These are phyloP conservation scores for Lucinisca nassula DNA, from an alignment of 2,888 invertebrate genomes.

Conservation along the genomic window DNA sequence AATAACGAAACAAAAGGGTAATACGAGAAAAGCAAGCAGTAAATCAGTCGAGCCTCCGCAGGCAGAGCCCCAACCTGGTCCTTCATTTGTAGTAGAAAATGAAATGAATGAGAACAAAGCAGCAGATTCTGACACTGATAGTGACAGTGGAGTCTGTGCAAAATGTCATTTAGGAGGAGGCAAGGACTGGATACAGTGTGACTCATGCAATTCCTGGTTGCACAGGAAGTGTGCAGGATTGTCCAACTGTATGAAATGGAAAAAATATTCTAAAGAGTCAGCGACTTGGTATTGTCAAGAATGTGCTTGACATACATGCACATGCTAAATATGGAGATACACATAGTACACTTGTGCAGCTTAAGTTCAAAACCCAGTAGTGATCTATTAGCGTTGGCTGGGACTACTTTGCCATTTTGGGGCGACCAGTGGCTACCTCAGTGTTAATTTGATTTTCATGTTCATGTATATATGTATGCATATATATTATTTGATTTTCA, in stretches of 20 bases:
- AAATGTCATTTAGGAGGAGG: neutral
- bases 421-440: too few relatives aligned
- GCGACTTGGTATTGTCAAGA: neutral
- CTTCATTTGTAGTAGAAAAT: too few relatives aligned
- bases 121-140: neutral
- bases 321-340: too few relatives aligned
- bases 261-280: neutral
- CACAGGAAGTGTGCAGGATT: slow-evolving; percentile 24
- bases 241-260: neutral
- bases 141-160: neutral
- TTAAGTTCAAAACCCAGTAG: too few relatives aligned
- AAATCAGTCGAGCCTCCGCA: neutral
- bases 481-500: too few relatives aligned
- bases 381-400: too few relatives aligned
- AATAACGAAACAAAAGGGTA: neutral
- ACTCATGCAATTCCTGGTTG: neutral
- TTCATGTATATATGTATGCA: too few relatives aligned
- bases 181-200: slow-evolving; percentile 4
- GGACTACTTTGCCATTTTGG: too few relatives aligned
- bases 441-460: too few relatives aligned
- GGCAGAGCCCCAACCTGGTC: neutral
- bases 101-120: too few relatives aligned
- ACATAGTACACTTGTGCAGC: too few relatives aligned
- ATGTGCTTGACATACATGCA: too few relatives aligned
- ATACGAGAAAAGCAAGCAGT: neutral